These are phyloP conservation scores for Anolis apletophallus DNA, from an alignment of 2,797 vertebrate genomes.

Conservation along the genomic window DNA sequence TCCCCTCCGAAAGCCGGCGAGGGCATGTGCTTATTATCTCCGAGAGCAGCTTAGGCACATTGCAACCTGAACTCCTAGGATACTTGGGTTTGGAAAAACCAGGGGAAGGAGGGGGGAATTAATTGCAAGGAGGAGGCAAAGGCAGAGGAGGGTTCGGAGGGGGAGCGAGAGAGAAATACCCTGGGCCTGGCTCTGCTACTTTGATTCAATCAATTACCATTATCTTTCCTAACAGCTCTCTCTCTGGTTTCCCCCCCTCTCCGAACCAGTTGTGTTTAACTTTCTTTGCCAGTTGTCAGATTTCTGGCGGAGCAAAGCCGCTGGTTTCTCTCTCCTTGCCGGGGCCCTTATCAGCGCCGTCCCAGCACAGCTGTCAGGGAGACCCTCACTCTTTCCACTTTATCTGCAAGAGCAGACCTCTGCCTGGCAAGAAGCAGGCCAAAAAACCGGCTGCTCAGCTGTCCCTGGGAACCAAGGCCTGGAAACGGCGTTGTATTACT, in stretches of 20 bases:
- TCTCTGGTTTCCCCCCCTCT: slow-evolving; percentile 53
- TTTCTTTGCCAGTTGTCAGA: slow-evolving; percentile 81
- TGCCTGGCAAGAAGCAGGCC: slow-evolving; percentile 75
- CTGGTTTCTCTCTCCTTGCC: slow-evolving; percentile 76
- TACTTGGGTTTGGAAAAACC: slow-evolving; percentile 75
- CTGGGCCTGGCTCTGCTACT: slow-evolving; percentile 78
- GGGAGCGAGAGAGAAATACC: background rate
- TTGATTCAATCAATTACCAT: slow-evolving; percentile 86
- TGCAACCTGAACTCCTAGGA: slow-evolving; percentile 78
- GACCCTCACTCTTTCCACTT: slow-evolving; percentile 81
- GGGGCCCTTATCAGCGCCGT: slow-evolving; percentile 91
- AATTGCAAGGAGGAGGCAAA: slow-evolving; percentile 78
- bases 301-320: slow-evolving; percentile 77
- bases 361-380: slow-evolving; percentile 87
- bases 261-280: slow-evolving; percentile 76
- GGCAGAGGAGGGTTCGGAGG: background rate
- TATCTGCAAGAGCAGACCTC: slow-evolving; percentile 87
- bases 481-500: slow-evolving; percentile 77
- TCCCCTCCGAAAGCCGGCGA: slow-evolving; percentile 72
- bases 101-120: slow-evolving; percentile 76
- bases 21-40: slow-evolving; percentile 81
- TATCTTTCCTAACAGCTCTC: slow-evolving; percentile 82
- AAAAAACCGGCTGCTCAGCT: slow-evolving; percentile 52
- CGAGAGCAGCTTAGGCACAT: slow-evolving; percentile 72
- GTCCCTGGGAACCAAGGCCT: slow-evolving; percentile 73